Evolutionary conservation across 2,888 invertebrate genomes (phyloP), one percentile per base, ranked within the genome.

Genomic region (Mythimna albipuncta): DNA sequence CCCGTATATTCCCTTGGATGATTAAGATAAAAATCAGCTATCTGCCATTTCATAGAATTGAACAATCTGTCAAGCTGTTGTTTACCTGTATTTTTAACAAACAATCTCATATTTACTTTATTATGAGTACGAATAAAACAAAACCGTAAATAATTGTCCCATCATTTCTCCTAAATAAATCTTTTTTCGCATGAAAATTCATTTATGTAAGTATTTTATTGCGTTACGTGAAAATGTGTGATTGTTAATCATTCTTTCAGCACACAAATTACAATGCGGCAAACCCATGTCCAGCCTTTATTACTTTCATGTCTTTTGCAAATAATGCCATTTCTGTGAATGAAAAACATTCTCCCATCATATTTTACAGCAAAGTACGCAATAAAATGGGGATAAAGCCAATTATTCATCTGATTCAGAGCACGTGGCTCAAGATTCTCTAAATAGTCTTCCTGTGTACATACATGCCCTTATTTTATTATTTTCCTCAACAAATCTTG

Each of bases 401-500:
- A 78, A 81, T 75, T 71, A 75, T 63, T 78, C 52, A 75, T 19
- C 57, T 77, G 54, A 83, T 68, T 72, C 38, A 50, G 57, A 72
- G 59, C 59, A 69, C 64, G 68, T 64, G 44, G 57, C 57, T 47
- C 26, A 52, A 66, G 26, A 47, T 44, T 67, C 72, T 67, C 61
- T 65, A 59, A 71, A 69, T 54, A 71, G 19, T 54, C 6, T 57
- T 54, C 41, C 35, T 41, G 19, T 61, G 21, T 54, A 19, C 41
- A 47, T 26, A 41, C 1, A 35, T 11, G 38, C n/a, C 35, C 64
- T 61, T 38, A 35, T 69, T 65, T 62, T 38, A 64, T 38, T 63
- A 61, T 59, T 77, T 81, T 81, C 54, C 68, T 77, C 44, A 65
- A 77, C 54, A 81, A 54, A 71, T 81, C 67, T 71, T 63, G 52